phyloP scores from a whole-genome alignment of 1,140 invertebrate species.

The Wiebesia pumilae region DNA sequence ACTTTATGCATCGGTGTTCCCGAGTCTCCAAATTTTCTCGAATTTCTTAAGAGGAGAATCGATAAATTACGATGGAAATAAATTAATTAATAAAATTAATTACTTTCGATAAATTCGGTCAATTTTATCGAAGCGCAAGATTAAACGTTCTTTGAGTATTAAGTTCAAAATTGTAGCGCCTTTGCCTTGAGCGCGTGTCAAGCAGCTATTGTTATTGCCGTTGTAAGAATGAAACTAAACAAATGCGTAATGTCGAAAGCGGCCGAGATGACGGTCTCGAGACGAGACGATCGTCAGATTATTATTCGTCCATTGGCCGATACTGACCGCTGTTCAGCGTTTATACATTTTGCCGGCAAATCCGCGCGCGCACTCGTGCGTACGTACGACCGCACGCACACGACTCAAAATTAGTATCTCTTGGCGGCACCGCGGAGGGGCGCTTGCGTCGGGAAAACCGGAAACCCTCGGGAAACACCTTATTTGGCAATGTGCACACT shows the following conservation, averaged over 20 bases:
- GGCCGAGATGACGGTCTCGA: neutral
- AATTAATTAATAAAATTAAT: too few relatives aligned
- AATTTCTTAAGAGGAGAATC: too few relatives aligned
- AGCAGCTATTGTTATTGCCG: too few relatives aligned
- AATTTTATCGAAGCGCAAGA: too few relatives aligned
- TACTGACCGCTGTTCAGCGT: neutral
- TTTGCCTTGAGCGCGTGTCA: too few relatives aligned
- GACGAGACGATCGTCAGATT: neutral
- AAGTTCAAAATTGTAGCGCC: too few relatives aligned
- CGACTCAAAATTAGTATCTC: slow-evolving; percentile 48
- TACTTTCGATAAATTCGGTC: too few relatives aligned
- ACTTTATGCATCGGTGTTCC: too few relatives aligned
- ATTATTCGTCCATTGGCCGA: neutral
- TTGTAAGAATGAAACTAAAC: neutral
- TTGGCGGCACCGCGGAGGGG: slow-evolving; percentile 57
- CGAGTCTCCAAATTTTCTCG: too few relatives aligned
- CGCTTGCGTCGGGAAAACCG: slow-evolving; percentile 62
- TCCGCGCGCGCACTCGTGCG: neutral
- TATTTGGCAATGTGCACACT: slow-evolving; percentile 68
- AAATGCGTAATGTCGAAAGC: neutral
- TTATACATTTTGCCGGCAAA: neutral
- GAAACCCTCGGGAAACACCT: slow-evolving; percentile 68
- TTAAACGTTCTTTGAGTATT: too few relatives aligned
- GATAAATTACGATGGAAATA: too few relatives aligned
- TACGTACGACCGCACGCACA: neutral